Evolutionary conservation across 2,888 invertebrate species (phyloP), one percentile per base, ranked within the genome.

Genomic region (Fissipunctia ypsillon): DNA sequence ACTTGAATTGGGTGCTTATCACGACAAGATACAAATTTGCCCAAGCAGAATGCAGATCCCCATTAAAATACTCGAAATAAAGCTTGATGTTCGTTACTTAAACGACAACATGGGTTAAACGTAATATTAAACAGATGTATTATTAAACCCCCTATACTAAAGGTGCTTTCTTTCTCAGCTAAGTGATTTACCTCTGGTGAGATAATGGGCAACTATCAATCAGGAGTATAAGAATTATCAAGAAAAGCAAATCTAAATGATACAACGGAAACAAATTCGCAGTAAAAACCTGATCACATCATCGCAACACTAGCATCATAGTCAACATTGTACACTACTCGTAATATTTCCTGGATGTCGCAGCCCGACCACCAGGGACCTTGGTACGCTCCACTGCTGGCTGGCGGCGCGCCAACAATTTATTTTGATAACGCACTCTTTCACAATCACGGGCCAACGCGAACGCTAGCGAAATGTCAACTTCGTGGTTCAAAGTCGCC

Each of bases 391-490:
- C 81, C 86, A 84, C 85, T 80, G 83, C 82, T 74, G 71, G 71
- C 80, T 92, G 92, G 93, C 92, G 72, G 9, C 22, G 25, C 59
- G 85, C 91, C 92, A 91, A 71, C 52, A 77, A 85, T 87, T 88
- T 91, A 92, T 91, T 91, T 91, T 81, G 84, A 90, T 84, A 72
- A 57, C 83, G 76, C 88, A 81, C 83, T 86, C 89, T 90, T 89
- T 89, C 89, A 87, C 90, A 90, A 90, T 74, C 75, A 63, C 64
- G 57, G 65, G 70, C 79, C 61, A 70, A 63, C 80, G 67, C 45
- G 70, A 35, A 56, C 56, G 48, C 56, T 69, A 73, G 63, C 61
- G 69, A 82, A 86, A 86, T 85, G 86, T 85, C 84, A 80, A 50
- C 54, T 71, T 81, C 70, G 70, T 56, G 75, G 81, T 75, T 71